Conservation (phyloP, 2,797 vertebrate genomes). For the Diplodus puntazzo region DNA sequence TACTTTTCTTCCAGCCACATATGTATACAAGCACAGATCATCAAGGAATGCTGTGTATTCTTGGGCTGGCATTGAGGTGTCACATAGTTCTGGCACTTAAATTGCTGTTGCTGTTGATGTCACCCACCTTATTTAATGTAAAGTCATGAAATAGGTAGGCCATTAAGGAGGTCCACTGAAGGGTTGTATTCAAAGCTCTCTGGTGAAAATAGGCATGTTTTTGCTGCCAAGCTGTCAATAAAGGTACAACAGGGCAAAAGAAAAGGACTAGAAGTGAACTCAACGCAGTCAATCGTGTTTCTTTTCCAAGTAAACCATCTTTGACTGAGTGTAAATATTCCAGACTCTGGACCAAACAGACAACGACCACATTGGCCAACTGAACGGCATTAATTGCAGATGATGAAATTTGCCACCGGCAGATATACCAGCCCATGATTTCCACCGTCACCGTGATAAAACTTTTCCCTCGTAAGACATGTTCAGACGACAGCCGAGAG, state of each 20-base stretch:
- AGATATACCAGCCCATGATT: constrained; percentile 13
- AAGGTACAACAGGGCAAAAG: neutral
- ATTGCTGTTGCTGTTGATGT: constrained; percentile 22
- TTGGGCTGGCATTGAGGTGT: neutral
- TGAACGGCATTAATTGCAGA: constrained; percentile 31
- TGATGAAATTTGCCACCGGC: constrained; percentile 9
- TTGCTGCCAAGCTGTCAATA: neutral
- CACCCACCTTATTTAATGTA: constrained; percentile 16
- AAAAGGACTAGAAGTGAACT: neutral
- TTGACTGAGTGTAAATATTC: neutral
- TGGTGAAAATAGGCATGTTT: neutral
- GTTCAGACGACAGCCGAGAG: neutral
- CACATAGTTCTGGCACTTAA: constrained; percentile 32
- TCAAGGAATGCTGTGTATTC: neutral
- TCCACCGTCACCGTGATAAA: constrained; percentile 3
- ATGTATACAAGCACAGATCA: neutral
- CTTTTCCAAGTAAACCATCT: neutral
- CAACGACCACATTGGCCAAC: constrained; percentile 11
- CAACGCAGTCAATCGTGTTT: neutral
- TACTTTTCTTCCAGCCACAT: neutral
- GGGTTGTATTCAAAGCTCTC: constrained; percentile 1
- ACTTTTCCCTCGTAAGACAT: constrained; percentile 15
- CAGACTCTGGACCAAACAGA: neutral
- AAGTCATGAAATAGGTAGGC: constrained; percentile 5
- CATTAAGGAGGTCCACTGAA: constrained; percentile 14